Evolutionary conservation across 1,140 invertebrate species (phyloP), one percentile per base, ranked within the genome.

Genomic region (Achroia grisella): DNA sequence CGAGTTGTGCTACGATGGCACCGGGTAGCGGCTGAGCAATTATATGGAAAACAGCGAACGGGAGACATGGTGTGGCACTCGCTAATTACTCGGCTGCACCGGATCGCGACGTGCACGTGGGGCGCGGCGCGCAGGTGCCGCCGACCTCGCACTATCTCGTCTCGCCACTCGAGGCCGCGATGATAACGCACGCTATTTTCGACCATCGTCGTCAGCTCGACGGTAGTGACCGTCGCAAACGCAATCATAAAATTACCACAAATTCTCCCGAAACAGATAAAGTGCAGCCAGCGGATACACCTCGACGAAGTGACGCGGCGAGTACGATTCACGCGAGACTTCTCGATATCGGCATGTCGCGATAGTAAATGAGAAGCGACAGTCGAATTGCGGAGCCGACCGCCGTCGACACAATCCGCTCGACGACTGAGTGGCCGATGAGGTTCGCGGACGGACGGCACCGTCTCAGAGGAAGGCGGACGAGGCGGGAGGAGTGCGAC

Each of bases 141-240:
- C 56, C 78, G 77, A 81, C 76, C 78, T 80, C 74, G 72, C 71
- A 62, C 66, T 79, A 80, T 83, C 78, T 78, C 70, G 79, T 79
- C 79, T 73, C 73, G 77, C 62, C 75, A 63, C 41, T 63, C 77
- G 79, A 81, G 73, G 75, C 73, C 73, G 72, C 65, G 60, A 66
- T 78, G 79, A 83, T 83, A 83, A 81, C 79, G 71, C 56, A 69
- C 65, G 72, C 70, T 76, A 79, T 75, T 74, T 74, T 56, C 39
- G 61, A 66, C 57, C 61, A 51, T 53, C 65, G 68, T 64, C 67
- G 62, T 65, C 65, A 54, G 61, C 59, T 56, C 65, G 51, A 50
- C 62, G 64, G 42, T 65, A 62, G 54, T 66, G 71, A 69, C 70
- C 66, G 61, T 63, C 72, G 74, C 69, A 61, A 70, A 73, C 72